Evolutionary conservation across 2,888 invertebrate species (phyloP).

Genomic region (Xylota segnis): DNA sequence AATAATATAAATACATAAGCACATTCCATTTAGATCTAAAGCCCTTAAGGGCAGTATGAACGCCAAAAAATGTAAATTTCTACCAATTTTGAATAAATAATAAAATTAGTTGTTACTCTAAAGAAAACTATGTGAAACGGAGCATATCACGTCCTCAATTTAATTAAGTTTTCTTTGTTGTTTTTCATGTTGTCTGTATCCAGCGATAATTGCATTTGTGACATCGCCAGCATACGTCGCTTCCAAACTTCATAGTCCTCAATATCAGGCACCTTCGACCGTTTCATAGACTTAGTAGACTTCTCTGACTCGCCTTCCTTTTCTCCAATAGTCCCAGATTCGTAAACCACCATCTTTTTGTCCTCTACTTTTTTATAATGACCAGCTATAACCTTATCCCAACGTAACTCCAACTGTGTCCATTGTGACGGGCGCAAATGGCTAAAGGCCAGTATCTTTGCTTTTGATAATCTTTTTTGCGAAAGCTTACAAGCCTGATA

Average conservation of each 20-base stretch:
- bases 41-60: too few species aligned
- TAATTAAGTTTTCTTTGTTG: conserved; percentile 38
- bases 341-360: conserved; percentile 69
- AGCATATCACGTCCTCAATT: background rate
- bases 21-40: too few species aligned
- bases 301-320: background rate
- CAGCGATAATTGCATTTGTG: conserved; percentile 84
- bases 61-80: too few species aligned
- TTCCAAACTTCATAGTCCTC: conserved; percentile 89
- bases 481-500: conserved; percentile 87
- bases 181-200: conserved; percentile 1
- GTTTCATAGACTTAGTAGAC: background rate
- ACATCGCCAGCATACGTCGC: conserved; percentile 85
- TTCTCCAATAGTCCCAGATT: conserved; percentile 7
- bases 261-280: conserved; percentile 75
- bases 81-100: background rate
- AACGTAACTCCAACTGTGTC: conserved; percentile 86
- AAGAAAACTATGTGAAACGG: background rate
- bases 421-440: conserved; percentile 87
- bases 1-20: too few species aligned
- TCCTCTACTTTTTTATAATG: conserved; percentile 77
- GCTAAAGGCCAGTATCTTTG: conserved; percentile 86
- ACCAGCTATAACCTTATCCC: conserved; percentile 85
- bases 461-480: conserved; percentile 86
- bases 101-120: background rate